Conservation (phyloP, 2,888 invertebrate species). For the Eretmocerus hayati region DNA sequence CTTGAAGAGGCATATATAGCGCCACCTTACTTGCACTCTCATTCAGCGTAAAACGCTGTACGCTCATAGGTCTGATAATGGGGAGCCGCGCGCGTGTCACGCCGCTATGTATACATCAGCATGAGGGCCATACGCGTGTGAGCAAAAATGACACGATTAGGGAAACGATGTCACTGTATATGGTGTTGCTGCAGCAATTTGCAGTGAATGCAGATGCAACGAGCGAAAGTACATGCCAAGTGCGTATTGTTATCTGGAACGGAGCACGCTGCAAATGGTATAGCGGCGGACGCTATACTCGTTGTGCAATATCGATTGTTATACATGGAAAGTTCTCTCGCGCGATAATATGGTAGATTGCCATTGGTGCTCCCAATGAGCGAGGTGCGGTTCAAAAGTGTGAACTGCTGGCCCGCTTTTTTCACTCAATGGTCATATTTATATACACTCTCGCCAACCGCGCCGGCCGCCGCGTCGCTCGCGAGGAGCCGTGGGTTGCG, state of each 20-base stretch:
- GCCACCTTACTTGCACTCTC: no score
- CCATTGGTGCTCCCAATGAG: no score
- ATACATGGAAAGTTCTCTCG: constrained; percentile 38
- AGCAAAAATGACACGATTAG: constrained; percentile 16
- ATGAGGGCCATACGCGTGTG: background rate
- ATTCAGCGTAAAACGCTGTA: no score
- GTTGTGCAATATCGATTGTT: constrained; percentile 39
- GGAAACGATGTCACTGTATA: constrained; percentile 14
- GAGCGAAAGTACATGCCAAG: constrained; percentile 26
- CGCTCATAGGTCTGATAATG: no score
- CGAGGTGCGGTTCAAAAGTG: no score
- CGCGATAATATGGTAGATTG: no score
- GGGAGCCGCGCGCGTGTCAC: no score
- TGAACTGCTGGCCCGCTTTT: no score
- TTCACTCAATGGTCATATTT: background rate
- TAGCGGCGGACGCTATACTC: background rate
- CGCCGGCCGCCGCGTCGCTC: background rate
- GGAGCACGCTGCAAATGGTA: no score
- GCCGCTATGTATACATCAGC: no score
- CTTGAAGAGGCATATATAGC: no score
- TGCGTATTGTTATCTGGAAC: constrained; percentile 31
- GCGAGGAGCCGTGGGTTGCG: background rate
- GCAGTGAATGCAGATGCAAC: constrained; percentile 19
- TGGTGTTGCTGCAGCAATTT: constrained; percentile 18
- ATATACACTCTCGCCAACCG: background rate